Percentiles rank a stretch among this genome's conserved stretches.
These are phyloP conservation scores for Neolamprologus multifasciatus DNA, from an alignment of 2,797 vertebrate genomes.

Conservation along the genomic window DNA sequence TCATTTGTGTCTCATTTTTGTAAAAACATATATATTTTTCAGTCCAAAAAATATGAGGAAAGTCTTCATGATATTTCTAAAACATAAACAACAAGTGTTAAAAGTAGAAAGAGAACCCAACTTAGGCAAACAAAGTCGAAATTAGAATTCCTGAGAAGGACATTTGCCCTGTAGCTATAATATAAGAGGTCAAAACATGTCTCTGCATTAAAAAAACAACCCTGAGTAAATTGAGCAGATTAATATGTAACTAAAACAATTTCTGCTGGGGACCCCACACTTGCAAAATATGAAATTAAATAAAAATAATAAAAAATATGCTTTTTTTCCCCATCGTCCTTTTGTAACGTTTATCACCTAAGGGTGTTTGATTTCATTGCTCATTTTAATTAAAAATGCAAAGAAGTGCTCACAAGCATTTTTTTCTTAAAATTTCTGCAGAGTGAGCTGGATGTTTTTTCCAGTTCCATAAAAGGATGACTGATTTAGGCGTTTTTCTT, in stretches of 20 bases:
- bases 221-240: not conserved
- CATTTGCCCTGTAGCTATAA: rapidly evolving
- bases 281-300: not conserved
- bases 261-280: not conserved
- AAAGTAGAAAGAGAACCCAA: not conserved
- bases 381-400: not conserved
- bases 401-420: not conserved
- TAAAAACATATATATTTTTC: rapidly evolving
- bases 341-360: not conserved
- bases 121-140: rapidly evolving
- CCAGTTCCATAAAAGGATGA: not conserved
- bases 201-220: not conserved
- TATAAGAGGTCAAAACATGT: not conserved
- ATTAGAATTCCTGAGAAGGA: not conserved
- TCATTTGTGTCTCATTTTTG: not conserved
- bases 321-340: rapidly evolving
- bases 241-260: not conserved
- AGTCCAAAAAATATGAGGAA: not conserved
- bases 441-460: not conserved
- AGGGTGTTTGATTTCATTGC: not conserved
- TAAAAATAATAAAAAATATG: not conserved
- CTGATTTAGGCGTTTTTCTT: not conserved
- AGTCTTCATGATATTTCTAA: not conserved
- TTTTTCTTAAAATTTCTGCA: not conserved
- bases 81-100: not conserved